phyloP scores from a whole-genome alignment of 2,888 invertebrate species.

The Bugulina stolonifera region DNA sequence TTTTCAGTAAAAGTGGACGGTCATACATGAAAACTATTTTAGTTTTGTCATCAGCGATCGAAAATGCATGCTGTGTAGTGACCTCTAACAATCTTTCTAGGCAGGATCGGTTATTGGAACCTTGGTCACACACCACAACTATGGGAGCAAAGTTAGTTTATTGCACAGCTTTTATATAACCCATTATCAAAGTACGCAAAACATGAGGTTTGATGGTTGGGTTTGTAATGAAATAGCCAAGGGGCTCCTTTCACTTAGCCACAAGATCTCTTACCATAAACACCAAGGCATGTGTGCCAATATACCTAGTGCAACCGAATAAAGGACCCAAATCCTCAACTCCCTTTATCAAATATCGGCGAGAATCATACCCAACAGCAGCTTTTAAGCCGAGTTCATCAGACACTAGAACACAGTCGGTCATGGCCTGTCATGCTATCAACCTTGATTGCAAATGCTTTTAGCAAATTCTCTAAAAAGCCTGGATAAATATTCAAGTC shows the following conservation, averaged over 20 bases:
- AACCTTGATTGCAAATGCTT: not conserved
- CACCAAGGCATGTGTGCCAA: not conserved
- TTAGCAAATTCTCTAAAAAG: not conserved
- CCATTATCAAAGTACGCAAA: not conserved
- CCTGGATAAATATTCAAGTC: not conserved
- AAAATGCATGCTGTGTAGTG: constrained; percentile 24
- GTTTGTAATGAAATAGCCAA: no score
- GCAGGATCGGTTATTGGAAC: constrained; percentile 26
- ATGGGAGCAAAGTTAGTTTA: constrained; percentile 13
- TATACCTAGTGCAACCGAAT: not conserved
- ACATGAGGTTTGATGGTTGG: not conserved
- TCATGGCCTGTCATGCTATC: not conserved
- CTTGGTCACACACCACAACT: constrained; percentile 29
- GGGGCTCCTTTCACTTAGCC: not conserved
- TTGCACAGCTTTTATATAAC: not conserved
- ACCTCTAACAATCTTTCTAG: constrained; percentile 26
- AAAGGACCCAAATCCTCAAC: not conserved
- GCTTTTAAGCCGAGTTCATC: not conserved
- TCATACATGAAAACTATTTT: constrained; percentile 28
- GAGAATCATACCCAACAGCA: not conserved
- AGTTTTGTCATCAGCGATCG: constrained; percentile 6
- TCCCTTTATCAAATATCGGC: not conserved
- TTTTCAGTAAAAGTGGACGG: constrained; percentile 29
- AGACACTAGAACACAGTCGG: not conserved
- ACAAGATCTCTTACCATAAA: not conserved